Conservation (phyloP, 1,140 invertebrate genomes). For the Drosophila setifemur region DNA sequence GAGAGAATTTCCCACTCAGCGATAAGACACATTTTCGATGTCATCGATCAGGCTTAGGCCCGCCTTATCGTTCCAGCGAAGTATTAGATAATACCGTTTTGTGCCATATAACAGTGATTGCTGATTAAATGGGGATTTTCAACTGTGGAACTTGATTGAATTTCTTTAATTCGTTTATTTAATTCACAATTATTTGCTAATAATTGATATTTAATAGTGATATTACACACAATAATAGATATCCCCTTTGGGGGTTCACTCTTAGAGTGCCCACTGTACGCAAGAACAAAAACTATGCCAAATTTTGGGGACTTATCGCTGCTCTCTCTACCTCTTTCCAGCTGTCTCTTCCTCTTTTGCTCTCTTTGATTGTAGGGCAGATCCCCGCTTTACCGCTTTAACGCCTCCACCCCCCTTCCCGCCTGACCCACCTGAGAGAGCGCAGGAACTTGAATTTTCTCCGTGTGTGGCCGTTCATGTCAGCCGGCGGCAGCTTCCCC, state of each 20-base stretch:
- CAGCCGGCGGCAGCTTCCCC: constrained; percentile 43
- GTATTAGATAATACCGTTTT: no score
- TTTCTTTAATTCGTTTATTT: no score
- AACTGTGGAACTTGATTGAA: no score
- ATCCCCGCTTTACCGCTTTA: not conserved
- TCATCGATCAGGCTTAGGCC: constrained; percentile 2
- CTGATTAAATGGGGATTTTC: no score
- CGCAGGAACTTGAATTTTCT: not conserved
- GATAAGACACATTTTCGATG: no score
- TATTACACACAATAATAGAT: no score
- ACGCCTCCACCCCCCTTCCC: not conserved
- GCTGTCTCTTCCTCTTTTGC: not conserved
- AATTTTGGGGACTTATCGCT: constrained; percentile 2
- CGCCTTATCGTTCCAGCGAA: no score
- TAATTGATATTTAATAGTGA: no score
- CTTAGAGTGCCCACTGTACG: not conserved
- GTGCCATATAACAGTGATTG: no score
- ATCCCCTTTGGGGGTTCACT: not conserved
- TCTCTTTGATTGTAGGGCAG: not conserved
- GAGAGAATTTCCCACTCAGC: not conserved
- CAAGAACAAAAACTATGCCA: constrained; percentile 4
- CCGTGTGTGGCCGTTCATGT: constrained; percentile 61
- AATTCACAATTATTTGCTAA: not conserved
- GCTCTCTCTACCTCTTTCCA: not conserved
- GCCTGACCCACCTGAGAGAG: not conserved